Conservation (phyloP, 2,888 invertebrate genomes). For the Noctua janthina region DNA sequence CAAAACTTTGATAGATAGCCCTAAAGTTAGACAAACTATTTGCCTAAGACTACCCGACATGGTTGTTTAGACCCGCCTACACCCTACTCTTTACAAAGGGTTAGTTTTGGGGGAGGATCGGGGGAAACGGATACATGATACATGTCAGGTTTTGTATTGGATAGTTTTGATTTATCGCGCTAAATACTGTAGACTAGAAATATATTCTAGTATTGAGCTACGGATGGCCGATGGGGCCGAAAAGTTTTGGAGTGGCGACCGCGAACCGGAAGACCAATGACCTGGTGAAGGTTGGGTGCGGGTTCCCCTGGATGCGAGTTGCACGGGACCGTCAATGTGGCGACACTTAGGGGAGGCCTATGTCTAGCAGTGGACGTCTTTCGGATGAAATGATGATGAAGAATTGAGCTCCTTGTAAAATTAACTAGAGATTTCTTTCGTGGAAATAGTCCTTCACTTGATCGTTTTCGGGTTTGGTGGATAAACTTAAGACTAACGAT, state of each 20-base stretch:
- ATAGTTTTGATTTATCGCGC: conserved; percentile 11
- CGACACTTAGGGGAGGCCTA: no score
- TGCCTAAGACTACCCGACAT: conserved; percentile 7
- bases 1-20: conserved; percentile 37
- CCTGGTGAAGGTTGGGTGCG: no score
- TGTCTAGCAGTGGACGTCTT: no score
- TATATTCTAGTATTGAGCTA: background rate
- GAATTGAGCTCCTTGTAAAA: background rate
- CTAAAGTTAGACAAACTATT: conserved; percentile 40
- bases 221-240: no score
- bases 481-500: no score
- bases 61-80: conserved; percentile 15
- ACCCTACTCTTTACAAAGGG: conserved; percentile 33
- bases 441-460: no score
- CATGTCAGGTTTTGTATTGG: conserved; percentile 21
- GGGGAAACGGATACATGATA: conserved; percentile 18
- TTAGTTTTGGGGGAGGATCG: conserved; percentile 11
- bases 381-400: no score
- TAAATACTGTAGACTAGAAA: background rate
- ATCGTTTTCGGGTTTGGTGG: no score
- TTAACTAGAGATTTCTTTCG: background rate
- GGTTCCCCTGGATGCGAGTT: no score
- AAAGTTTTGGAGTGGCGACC: no score
- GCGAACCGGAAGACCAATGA: no score
- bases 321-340: no score